A percentile compares a stretch with the other conserved stretches of the same genome.
These are phyloP conservation scores for Pygmarrhopalites habei DNA, from an alignment of 1,140 invertebrate species.

Conservation along the genomic window DNA sequence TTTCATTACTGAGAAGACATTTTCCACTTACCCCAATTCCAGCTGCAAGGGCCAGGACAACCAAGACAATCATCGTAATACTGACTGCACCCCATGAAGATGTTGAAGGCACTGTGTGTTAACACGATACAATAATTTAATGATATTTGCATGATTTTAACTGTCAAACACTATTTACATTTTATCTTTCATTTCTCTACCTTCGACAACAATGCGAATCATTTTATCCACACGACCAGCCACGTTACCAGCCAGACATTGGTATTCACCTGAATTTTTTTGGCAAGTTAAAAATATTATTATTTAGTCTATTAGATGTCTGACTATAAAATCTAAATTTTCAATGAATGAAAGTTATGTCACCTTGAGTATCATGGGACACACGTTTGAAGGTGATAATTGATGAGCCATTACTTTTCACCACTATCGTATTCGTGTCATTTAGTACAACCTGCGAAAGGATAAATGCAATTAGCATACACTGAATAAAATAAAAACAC, in stretches of 20 bases:
- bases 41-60: not conserved
- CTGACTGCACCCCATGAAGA: slow-evolving; percentile 7
- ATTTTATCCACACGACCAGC: slow-evolving; percentile 19
- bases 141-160: too few species aligned
- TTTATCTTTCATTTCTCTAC: too few species aligned
- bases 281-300: too few species aligned
- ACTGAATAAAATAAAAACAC: too few species aligned
- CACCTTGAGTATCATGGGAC: slow-evolving; percentile 24
- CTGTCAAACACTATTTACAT: too few species aligned
- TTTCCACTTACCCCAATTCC: slow-evolving; percentile 24
- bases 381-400: slow-evolving; percentile 24
- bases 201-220: slow-evolving; percentile 17
- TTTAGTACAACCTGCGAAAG: slow-evolving; percentile 1
- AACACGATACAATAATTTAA: too few species aligned
- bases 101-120: not conserved
- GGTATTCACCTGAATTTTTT: too few species aligned
- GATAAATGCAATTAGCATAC: too few species aligned
- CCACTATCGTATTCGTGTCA: slow-evolving; percentile 20
- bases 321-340: too few species aligned
- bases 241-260: slow-evolving; percentile 20
- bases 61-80: slow-evolving; percentile 8
- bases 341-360: too few species aligned
- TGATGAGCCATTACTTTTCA: slow-evolving; percentile 20
- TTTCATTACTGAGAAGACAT: too few species aligned
- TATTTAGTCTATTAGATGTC: too few species aligned